Evolutionary conservation across 2,797 vertebrate species (phyloP), one percentile per base, ranked within the genome.

Genomic region (Pseudochaenichthys georgianus): DNA sequence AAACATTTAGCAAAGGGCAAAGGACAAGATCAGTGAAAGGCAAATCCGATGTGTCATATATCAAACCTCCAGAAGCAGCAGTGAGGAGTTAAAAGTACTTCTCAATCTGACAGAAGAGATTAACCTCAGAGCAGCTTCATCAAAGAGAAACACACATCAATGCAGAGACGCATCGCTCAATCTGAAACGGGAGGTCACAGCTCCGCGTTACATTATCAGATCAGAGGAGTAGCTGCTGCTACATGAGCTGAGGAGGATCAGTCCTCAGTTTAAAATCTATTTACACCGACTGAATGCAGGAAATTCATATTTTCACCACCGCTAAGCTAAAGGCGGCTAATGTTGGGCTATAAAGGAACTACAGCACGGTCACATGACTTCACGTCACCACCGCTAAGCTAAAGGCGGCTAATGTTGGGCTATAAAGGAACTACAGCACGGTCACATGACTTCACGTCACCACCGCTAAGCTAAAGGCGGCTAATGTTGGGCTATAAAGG

Each of bases 111-210:
- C 46, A n/a, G 64, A 38, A 48, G 50, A 66, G 60, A 42, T 63
- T 70, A 61, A 57, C 38, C 41, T 61, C 45, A 15, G 15, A 17
- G 16, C 23, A 19, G 64, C 34, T 38, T 38, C 75, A 76, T 83
- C 84, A 76, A 76, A 81, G 75, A 62, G n/a, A 0, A 28, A 16
- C 62, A 45, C 13, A 51, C 71, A 46, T 64, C 70, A 47, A 52
- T 13, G 9, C 8, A 7, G 42, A 7, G 13, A 64, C 47, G 4
- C 50, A 6, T 12, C 58, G 3, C 34, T 21, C 2, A 41, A 48
- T 12, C 59, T 42, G 3, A 64, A 28, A 4, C 28, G 28, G 28
- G 28, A 5, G 28, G 4, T 73, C 53, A 2, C 58, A 1, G 57
- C 69, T 15, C 1, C 9, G 2, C 5, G 50, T 69, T 61, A 60